These are phyloP conservation scores for Liasis olivaceus DNA, from an alignment of 2,797 vertebrate species.

Conservation along the genomic window DNA sequence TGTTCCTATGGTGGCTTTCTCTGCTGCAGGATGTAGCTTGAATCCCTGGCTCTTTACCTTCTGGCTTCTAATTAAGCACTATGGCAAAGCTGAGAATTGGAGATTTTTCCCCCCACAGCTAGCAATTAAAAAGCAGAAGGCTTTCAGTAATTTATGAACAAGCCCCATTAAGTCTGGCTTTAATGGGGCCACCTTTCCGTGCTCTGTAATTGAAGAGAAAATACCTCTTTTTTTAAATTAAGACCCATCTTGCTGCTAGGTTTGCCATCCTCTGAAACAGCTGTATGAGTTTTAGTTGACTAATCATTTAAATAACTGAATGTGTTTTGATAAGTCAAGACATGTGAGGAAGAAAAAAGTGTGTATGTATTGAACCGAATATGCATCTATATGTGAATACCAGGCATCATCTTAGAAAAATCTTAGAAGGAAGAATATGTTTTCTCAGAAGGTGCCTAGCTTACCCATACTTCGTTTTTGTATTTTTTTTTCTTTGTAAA, in stretches of 20 bases:
- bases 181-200: conserved; percentile 63
- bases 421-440: background rate
- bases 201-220: conserved; percentile 72
- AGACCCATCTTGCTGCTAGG: conserved; percentile 54
- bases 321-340: background rate
- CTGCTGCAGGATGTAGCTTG: no score
- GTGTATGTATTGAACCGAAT: no score
- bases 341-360: background rate
- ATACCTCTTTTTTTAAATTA: conserved; percentile 18
- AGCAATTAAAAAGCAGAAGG: conserved; percentile 65
- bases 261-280: conserved; percentile 31
- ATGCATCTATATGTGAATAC: background rate
- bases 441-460: no score
- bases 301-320: background rate
- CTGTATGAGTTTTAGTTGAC: background rate
- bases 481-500: no score
- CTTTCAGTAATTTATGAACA: conserved; percentile 67
- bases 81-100: conserved; percentile 23
- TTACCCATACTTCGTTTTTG: no score
- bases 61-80: conserved; percentile 33
- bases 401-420: background rate
- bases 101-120: conserved; percentile 30
- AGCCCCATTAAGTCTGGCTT: conserved; percentile 64
- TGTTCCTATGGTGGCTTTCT: background rate
- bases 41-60: accelerated